Evolutionary conservation across 1,140 invertebrate species (phyloP).

Genomic region (Hyles euphorbiae): DNA sequence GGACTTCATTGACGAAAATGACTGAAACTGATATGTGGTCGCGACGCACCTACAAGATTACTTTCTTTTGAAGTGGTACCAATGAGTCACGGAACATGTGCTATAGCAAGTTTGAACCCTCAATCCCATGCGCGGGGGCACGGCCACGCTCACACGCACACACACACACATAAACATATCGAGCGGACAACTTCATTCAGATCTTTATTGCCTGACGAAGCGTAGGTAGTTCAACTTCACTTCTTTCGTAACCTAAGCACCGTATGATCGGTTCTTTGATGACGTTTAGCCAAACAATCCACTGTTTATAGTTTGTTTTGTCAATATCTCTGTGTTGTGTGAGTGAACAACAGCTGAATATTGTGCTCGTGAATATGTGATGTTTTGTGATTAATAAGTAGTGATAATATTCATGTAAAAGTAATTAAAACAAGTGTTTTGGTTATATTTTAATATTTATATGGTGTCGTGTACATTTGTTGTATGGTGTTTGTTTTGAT

Average conservation of each 20-base stretch:
- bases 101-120: slow-evolving; percentile 52
- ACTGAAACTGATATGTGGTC: too few relatives aligned
- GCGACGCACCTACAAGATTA: neutral
- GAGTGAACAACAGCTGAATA: slow-evolving; percentile 19
- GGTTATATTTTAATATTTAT: too few relatives aligned
- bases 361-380: slow-evolving; percentile 24
- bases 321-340: slow-evolving; percentile 47
- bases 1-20: too few relatives aligned
- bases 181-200: slow-evolving; percentile 57
- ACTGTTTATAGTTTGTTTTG: slow-evolving; percentile 56
- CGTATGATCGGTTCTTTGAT: slow-evolving; percentile 49
- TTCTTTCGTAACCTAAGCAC: slow-evolving; percentile 33
- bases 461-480: too few relatives aligned
- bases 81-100: slow-evolving; percentile 34
- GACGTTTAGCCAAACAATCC: slow-evolving; percentile 58
- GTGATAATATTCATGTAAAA: too few relatives aligned
- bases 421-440: too few relatives aligned
- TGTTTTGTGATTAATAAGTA: slow-evolving; percentile 13
- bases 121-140: slow-evolving; percentile 38
- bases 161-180: slow-evolving; percentile 40
- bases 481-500: too few relatives aligned
- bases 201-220: slow-evolving; percentile 29
- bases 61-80: neutral
- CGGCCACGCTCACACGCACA: slow-evolving; percentile 44
- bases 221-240: slow-evolving; percentile 46